Percentiles rank a stretch among this genome's conserved stretches.
Conservation (phyloP, 2,888 invertebrate genomes). For the Lasioglossum malachurum region DNA sequence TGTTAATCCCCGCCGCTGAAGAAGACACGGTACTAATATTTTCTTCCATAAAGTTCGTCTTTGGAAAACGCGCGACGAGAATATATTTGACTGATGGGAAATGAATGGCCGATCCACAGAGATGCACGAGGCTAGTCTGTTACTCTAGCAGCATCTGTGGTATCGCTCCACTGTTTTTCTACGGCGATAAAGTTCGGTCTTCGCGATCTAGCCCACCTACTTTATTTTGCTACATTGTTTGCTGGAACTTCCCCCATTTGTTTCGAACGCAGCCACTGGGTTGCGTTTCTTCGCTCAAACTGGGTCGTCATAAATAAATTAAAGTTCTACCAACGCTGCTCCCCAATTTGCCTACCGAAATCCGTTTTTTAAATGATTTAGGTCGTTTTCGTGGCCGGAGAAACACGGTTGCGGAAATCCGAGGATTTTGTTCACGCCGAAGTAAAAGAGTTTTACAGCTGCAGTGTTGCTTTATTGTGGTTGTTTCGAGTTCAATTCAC, state of each 20-base stretch:
- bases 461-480: too few relatives aligned
- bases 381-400: not conserved
- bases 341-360: not conserved
- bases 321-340: not conserved
- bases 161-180: not conserved
- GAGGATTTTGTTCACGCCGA: not conserved
- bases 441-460: not conserved
- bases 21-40: not conserved
- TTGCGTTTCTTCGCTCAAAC: not conserved
- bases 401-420: not conserved
- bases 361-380: not conserved
- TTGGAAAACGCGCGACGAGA: not conserved
- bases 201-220: not conserved
- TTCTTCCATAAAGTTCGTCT: not conserved
- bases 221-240: not conserved
- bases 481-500: too few relatives aligned
- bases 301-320: not conserved
- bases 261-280: not conserved
- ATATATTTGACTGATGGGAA: not conserved
- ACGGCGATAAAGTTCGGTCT: not conserved
- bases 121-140: not conserved
- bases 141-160: not conserved
- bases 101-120: not conserved
- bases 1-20: not conserved
- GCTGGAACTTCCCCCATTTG: not conserved